Percentiles rank a stretch among this genome's conserved stretches.
These are phyloP conservation scores for Auanema sp. DNA, from an alignment of 2,888 invertebrate genomes.

Conservation along the genomic window DNA sequence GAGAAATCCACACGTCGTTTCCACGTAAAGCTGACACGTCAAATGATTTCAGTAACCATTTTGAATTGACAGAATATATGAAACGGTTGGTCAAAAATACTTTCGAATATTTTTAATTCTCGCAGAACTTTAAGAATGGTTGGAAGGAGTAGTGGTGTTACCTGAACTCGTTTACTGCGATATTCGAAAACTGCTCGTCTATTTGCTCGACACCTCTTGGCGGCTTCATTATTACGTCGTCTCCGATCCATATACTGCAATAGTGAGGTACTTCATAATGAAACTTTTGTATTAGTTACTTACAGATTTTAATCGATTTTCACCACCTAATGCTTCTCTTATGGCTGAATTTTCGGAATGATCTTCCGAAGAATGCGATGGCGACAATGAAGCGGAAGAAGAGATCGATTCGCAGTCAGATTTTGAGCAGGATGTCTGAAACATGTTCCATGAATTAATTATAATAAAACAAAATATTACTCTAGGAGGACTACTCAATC, in stretches of 20 bases:
- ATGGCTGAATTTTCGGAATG: slow-evolving; percentile 19
- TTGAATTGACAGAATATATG: not conserved
- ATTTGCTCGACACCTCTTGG: slow-evolving; percentile 67
- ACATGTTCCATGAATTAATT: too few species aligned
- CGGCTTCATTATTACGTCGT: slow-evolving; percentile 67
- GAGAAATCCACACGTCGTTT: not conserved
- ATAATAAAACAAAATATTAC: slow-evolving; percentile 14
- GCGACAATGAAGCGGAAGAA: slow-evolving; percentile 43
- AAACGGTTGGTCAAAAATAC: not conserved
- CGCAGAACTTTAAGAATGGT: too few species aligned
- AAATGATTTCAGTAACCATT: not conserved
- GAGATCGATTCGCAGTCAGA: slow-evolving; percentile 45
- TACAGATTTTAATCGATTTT: not conserved
- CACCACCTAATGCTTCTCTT: not conserved
- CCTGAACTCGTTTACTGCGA: slow-evolving; percentile 64
- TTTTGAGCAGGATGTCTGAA: slow-evolving; percentile 28
- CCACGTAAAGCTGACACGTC: not conserved
- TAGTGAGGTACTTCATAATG: not conserved
- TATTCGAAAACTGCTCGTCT: slow-evolving; percentile 65
- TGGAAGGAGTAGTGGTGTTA: slow-evolving; percentile 4
- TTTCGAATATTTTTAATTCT: too few species aligned
- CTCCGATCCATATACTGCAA: slow-evolving; percentile 66
- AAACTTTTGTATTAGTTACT: not conserved
- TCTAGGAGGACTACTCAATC: slow-evolving; percentile 45
- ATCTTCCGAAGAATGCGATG: slow-evolving; percentile 45